Base-by-base conservation (phyloP, 1,140 invertebrate species). In the Trichonephila inaurata region DNA sequence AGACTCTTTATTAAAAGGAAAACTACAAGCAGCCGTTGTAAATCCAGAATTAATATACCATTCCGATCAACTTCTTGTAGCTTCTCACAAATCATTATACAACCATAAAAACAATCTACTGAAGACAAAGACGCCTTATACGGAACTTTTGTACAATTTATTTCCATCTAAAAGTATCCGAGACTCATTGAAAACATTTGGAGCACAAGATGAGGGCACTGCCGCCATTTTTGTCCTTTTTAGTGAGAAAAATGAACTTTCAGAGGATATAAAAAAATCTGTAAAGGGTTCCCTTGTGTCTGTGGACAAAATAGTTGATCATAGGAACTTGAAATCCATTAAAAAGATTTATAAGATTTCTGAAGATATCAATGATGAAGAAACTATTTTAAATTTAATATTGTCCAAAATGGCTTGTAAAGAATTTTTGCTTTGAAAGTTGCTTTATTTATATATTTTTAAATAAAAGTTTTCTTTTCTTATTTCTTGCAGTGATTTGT, bases 291-390 rank as follows among this genome's bases (percentile, higher is more conserved):
- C 19, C 19, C 33, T 60, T 28, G 40, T 33, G 7, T 60, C 83
- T 33, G 0, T 87, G 2, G 64, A 92, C 33, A 86, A 61, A 33
- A 12, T 92, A 2, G 12, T 5, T 5, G 44, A 72, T 33, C 24
- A 77, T 1, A 72, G 51, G n/a, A 60, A 92, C 44, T 10, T 72
- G 5, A n/a, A 16, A n/a, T 7, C 62, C 18, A 77, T 92, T 40
- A 66, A 60, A n/a, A 87, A 92, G 19, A 28, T 92, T 28, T 92
- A 87, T 77, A 92, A 92, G 44, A 92, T 92, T 86, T 61, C 91
- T 1, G 14, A 44, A 28, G 51, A 58, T 14, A 44, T 86, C 19
- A 64, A 16, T 24, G 82, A 86, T 10, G 40, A 92, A 33, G 33
- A 69, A 28, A 28, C 69, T 40, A 33, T 92, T 85, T 92, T 86